Evolutionary conservation across 2,113 vertebrate species (phyloP), one percentile per base, ranked within the genome.

Genomic region (Jacana jacana): DNA sequence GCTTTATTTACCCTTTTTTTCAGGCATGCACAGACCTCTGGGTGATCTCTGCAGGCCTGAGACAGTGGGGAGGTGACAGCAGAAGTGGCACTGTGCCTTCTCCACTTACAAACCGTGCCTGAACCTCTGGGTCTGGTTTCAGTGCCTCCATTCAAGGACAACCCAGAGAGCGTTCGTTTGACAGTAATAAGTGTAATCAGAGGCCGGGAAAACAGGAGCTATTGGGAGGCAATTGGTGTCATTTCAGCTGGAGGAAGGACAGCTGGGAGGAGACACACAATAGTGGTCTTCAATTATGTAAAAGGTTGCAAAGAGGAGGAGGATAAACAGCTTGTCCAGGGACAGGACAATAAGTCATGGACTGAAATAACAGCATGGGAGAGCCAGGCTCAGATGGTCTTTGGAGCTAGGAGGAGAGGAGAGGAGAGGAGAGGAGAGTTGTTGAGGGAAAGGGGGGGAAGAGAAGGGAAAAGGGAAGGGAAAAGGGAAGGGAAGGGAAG

Each of bases 261-360:
- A 1, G 39, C 35, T 3, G 15, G 1, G 16, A 72, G 93, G 64
- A 91, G 80, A 77, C 70, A 75, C 70, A 75, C 81, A 35, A 7
- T 4, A 15, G 8, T 27, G 4, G 58, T 4, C 64, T 58, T 97
- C 81, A 95, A 91, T 95, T 78, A 94, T 97, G 87, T 35, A 96
- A 46, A 95, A 96, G 93, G 96, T 3, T 35, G 77, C 77, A 17
- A 13, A 35, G 63, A 25, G 46, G 25, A 33, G 46, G 25, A 49
- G 64, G 18, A 30, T 4, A 10, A 81, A 70, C 12, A 51, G 80
- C 42, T 72, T 37, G 46, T 7, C 49, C 71, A 16, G 76, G 31
- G n/a, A 40, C 31, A 5, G 65, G 28, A 14, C 7, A 18, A 89
- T 28, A 7, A 94, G 46, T 4, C 68, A 3, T 0, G 27, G 76